Conservation (phyloP, 2,113 vertebrate species). For the Amblyornis subalaris region DNA sequence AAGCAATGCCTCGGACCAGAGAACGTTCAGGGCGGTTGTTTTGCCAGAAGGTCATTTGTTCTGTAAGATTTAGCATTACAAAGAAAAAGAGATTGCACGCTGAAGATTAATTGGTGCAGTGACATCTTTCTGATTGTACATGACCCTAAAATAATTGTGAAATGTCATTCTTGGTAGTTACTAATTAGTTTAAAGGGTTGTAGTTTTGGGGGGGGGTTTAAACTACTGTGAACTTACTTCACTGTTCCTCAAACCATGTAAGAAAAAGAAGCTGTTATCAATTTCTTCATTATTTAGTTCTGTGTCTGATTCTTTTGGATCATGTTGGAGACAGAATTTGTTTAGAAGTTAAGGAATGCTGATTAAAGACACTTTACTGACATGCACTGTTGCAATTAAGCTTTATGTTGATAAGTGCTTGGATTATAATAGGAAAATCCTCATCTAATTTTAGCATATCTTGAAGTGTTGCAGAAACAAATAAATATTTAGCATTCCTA, state of each 20-base stretch:
- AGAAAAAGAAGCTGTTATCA: not conserved
- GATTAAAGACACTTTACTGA: not conserved
- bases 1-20: not conserved
- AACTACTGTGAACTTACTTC: not conserved
- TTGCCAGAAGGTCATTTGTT: not conserved
- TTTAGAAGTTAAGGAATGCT: not conserved
- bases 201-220: not conserved
- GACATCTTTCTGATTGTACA: not conserved
- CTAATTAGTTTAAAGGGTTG: not conserved
- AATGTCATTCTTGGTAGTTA: not conserved
- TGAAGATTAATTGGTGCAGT: not conserved
- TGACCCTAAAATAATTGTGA: not conserved
- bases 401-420: not conserved
- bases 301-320: not conserved
- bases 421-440: not conserved
- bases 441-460: not conserved
- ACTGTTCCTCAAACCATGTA: not conserved
- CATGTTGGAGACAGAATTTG: not conserved
- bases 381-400: not conserved
- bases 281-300: not conserved
- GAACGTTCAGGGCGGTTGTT: rapidly evolving
- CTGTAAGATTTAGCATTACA: not conserved
- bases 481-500: not conserved
- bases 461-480: not conserved
- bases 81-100: not conserved